phyloP scores from a whole-genome alignment of 2,888 invertebrate species.

The Baronia brevicornis region DNA sequence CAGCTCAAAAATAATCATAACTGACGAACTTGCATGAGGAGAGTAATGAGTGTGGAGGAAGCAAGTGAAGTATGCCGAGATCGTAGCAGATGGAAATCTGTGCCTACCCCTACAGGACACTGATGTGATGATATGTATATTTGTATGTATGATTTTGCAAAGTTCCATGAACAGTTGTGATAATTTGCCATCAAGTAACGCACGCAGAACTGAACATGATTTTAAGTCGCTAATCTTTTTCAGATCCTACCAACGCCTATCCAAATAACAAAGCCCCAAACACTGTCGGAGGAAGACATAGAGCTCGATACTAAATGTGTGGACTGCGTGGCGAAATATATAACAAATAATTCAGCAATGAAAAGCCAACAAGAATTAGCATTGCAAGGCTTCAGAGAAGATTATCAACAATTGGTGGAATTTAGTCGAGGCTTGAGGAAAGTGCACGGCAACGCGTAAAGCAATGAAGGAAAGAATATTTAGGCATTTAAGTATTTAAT shows the following conservation, averaged over 20 bases:
- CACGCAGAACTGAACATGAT: too few relatives aligned
- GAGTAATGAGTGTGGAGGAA: too few relatives aligned
- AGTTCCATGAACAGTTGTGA: too few relatives aligned
- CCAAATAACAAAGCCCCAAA: conserved; percentile 55
- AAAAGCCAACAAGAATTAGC: conserved; percentile 82
- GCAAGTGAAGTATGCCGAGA: too few relatives aligned
- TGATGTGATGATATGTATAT: too few relatives aligned
- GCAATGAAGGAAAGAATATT: conserved; percentile 27
- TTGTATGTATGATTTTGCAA: too few relatives aligned
- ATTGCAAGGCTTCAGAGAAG: conserved; percentile 81
- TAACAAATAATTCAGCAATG: conserved; percentile 76
- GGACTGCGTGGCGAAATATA: conserved; percentile 77
- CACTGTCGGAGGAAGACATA: conserved; percentile 70
- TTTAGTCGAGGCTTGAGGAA: conserved; percentile 78
- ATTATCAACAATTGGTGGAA: conserved; percentile 75
- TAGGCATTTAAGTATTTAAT: conserved; percentile 34
- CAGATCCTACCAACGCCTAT: conserved; percentile 60
- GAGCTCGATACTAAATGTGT: conserved; percentile 73
- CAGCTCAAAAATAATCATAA: too few relatives aligned
- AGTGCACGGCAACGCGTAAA: conserved; percentile 77
- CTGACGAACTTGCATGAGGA: too few relatives aligned
- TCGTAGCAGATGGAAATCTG: too few relatives aligned
- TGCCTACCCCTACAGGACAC: too few relatives aligned
- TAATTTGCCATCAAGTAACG: too few relatives aligned
- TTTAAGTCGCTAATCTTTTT: too few relatives aligned